A percentile compares a stretch with the other conserved stretches of the same genome.
Conservation (phyloP, 2,797 vertebrate genomes). For the Neosalanx taihuensis region DNA sequence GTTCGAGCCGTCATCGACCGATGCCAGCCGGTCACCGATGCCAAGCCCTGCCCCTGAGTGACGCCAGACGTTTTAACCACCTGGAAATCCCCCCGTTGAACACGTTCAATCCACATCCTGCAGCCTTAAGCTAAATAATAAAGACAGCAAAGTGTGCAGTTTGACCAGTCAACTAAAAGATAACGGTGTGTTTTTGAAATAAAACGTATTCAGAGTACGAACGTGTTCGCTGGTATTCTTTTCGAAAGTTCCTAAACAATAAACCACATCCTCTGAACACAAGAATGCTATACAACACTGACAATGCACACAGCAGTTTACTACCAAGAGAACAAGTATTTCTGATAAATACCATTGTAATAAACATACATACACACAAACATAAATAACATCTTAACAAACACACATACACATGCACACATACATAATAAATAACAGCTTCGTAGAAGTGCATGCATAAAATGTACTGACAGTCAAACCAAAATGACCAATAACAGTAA, state of each 20-base stretch:
- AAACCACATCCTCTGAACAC: background rate
- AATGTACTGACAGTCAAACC: too few species aligned
- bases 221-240: background rate
- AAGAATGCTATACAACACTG: too few species aligned
- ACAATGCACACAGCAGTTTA: too few species aligned
- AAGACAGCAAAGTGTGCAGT: background rate
- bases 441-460: too few species aligned
- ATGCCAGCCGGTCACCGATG: slow-evolving; percentile 67
- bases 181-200: background rate
- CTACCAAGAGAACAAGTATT: too few species aligned
- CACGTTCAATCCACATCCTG: background rate
- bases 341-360: too few species aligned
- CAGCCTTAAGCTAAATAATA: background rate
- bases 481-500: too few species aligned
- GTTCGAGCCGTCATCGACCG: slow-evolving; percentile 69
- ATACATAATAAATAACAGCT: too few species aligned
- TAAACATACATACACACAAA: too few species aligned
- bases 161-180: background rate
- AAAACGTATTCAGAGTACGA: background rate
- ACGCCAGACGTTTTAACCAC: background rate
- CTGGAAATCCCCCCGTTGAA: too few species aligned
- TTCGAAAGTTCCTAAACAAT: background rate
- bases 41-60: slow-evolving; percentile 65
- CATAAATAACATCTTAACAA: too few species aligned
- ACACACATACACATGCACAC: too few species aligned